Evolutionary conservation across 1,140 invertebrate species (phyloP).

Genomic region (silkworm (Bombyx mori)): DNA sequence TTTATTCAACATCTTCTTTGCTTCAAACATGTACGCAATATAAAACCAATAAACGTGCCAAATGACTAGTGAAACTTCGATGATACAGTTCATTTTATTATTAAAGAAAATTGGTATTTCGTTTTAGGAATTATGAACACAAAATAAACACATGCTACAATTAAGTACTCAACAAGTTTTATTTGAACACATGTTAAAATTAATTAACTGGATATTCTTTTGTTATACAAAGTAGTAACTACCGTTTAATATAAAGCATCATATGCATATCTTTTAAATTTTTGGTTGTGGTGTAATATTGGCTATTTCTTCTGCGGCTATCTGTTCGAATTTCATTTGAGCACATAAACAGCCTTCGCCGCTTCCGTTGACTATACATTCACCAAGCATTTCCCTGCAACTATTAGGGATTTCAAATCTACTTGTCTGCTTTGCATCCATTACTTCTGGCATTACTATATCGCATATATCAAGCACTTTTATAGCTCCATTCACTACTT

Average conservation of each 20-base stretch:
- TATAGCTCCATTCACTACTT: conserved; percentile 32
- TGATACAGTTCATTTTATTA: background rate
- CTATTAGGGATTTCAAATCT: conserved; percentile 36
- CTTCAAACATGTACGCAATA: too few species aligned
- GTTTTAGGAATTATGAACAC: background rate
- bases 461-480: conserved; percentile 51
- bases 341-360: conserved; percentile 56
- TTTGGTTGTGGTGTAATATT: conserved; percentile 47
- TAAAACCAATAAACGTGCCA: too few species aligned
- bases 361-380: conserved; percentile 55
- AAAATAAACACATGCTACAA: too few species aligned
- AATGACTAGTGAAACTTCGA: background rate
- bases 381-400: conserved; percentile 51
- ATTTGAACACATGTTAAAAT: too few species aligned
- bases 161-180: too few species aligned
- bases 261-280: too few species aligned
- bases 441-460: conserved; percentile 22
- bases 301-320: conserved; percentile 49
- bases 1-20: conserved; percentile 5
- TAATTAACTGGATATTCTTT: too few species aligned
- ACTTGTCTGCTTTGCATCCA: conserved; percentile 10
- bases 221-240: too few species aligned
- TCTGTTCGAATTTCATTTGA: conserved; percentile 43
- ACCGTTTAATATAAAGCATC: too few species aligned
- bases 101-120: background rate